These are phyloP conservation scores for Noctuana brunneofusca DNA, from an alignment of 2,888 invertebrate genomes.

Conservation along the genomic window DNA sequence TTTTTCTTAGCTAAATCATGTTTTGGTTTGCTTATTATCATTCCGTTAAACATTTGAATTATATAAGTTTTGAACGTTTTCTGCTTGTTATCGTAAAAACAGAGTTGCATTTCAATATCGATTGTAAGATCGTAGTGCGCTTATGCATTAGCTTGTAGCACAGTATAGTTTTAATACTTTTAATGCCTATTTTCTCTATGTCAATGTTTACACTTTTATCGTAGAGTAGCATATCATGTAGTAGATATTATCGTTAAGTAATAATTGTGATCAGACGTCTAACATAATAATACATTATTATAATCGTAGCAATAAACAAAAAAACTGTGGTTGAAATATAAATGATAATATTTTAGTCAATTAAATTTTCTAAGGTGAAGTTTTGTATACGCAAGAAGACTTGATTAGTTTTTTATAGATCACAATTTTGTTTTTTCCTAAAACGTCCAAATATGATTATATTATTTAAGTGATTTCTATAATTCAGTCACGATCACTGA, in stretches of 20 bases:
- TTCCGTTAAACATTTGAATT: neutral
- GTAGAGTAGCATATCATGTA: conserved; percentile 33
- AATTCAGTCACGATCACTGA: conserved; percentile 1
- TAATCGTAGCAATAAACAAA: conserved; percentile 13
- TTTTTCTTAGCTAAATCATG: no score
- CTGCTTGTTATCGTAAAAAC: neutral
- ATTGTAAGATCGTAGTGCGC: conserved; percentile 33
- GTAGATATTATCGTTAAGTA: conserved; percentile 18
- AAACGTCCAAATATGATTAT: conserved; percentile 16
- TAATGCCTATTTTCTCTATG: conserved; percentile 32
- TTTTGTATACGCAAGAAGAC: conserved; percentile 32
- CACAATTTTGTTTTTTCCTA: conserved; percentile 7
- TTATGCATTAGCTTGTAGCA: conserved; percentile 28
- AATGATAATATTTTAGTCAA: conserved; percentile 28
- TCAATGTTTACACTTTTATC: conserved; percentile 28
- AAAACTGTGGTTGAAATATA: conserved; percentile 9
- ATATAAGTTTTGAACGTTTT: neutral
- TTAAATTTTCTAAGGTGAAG: conserved; percentile 25
- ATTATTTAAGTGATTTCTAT: conserved; percentile 10
- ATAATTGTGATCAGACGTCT: conserved; percentile 31
- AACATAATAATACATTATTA: conserved; percentile 5
- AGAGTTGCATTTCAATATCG: conserved; percentile 17
- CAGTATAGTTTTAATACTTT: conserved; percentile 24
- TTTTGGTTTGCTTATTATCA: no score
- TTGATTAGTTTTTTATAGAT: conserved; percentile 19